Conservation (phyloP, 1,140 invertebrate species). For the Episyrphus balteatus region DNA sequence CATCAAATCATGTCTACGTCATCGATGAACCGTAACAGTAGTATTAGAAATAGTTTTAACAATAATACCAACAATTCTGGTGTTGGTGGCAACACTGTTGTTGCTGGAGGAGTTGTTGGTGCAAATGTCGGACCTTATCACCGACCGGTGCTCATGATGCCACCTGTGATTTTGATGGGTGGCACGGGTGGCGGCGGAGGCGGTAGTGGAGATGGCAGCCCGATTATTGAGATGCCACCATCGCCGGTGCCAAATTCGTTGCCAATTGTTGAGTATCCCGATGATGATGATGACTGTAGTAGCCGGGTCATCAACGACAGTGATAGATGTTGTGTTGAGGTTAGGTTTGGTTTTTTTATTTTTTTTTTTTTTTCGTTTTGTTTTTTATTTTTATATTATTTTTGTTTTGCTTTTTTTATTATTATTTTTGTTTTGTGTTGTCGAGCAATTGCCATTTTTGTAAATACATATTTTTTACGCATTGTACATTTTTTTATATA, state of each 20-base stretch:
- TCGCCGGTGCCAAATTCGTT: constrained; percentile 15
- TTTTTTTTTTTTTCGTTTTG: constrained; percentile 11
- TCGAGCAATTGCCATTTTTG: neutral
- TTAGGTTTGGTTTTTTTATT: constrained; percentile 27
- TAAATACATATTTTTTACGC: constrained; percentile 1
- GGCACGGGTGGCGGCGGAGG: constrained; percentile 1
- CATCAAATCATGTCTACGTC: no score
- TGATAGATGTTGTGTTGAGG: constrained; percentile 35
- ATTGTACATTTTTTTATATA: constrained; percentile 4
- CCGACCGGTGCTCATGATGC: constrained; percentile 33
- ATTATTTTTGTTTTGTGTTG: constrained; percentile 1
- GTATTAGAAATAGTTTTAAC: constrained; percentile 1
- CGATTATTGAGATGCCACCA: constrained; percentile 23
- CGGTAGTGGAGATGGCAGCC: constrained; percentile 7
- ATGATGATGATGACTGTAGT: constrained; percentile 51
- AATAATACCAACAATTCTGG: neutral
- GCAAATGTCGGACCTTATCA: constrained; percentile 26
- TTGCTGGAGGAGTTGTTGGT: constrained; percentile 5
- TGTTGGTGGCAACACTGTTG: constrained; percentile 7
- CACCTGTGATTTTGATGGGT: constrained; percentile 30
- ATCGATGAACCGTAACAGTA: no score
- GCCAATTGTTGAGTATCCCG: constrained; percentile 48
- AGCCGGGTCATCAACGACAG: neutral
- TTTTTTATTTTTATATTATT: constrained; percentile 6
- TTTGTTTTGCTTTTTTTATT: constrained; percentile 7